phyloP scores from a whole-genome alignment of 2,113 vertebrate genomes.

The Columba livia region DNA sequence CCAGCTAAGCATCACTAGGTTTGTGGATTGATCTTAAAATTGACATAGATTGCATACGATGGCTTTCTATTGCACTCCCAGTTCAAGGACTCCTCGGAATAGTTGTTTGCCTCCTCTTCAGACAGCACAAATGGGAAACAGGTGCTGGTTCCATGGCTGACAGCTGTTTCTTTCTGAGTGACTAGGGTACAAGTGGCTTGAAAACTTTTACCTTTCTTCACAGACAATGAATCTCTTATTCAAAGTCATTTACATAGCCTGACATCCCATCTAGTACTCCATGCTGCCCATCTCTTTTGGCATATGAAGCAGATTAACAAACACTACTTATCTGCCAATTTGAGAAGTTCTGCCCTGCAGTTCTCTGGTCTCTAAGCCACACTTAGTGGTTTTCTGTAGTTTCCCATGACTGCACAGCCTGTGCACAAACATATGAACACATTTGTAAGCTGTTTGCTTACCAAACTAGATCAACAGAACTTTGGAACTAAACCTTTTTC shows the following conservation, averaged over 20 bases:
- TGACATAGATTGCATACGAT: neutral
- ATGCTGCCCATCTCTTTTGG: neutral
- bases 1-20: neutral
- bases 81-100: neutral
- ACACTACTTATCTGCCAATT: neutral
- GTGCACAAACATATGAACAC: neutral
- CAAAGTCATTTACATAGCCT: neutral
- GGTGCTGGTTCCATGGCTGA: neutral
- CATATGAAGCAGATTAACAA: neutral
- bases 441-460: neutral
- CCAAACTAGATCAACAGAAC: neutral
- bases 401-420: rapidly evolving
- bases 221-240: neutral
- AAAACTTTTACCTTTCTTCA: neutral
- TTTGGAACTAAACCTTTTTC: neutral
- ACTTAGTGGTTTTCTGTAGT: neutral
- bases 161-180: neutral
- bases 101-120: neutral
- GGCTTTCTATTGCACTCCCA: neutral
- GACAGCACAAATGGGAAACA: neutral
- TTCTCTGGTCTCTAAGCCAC: neutral
- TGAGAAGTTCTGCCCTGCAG: neutral
- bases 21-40: neutral
- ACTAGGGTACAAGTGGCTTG: neutral
- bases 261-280: neutral